Evolutionary conservation across 2,113 vertebrate genomes (phyloP), one percentile per base, ranked within the genome.

Genomic region (Acanthisitta chloris): DNA sequence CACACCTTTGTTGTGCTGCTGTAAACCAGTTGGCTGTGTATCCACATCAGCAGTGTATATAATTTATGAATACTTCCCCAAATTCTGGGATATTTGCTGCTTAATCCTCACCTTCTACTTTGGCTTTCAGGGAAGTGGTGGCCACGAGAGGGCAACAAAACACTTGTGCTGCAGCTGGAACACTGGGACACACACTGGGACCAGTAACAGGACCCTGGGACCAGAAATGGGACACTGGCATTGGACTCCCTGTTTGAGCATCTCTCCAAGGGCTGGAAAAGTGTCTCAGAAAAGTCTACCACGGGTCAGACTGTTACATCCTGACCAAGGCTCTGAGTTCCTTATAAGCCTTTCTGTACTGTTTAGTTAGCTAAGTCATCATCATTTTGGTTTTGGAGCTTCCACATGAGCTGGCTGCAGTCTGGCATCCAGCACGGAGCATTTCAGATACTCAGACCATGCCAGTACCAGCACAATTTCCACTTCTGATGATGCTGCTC

Each of bases 81-180:
- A 25, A 59, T 10, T n/a, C 16, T 40, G 25, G 7, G 21, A 17
- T 48, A 49, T 65, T 85, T 77, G 31, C 33, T 9, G 55, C 11
- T 21, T n/a, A 36, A 61, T 28, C 6, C 3, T 7, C 46, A 8
- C 7, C 4, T 64, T 3, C 25, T 21, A 28, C 9, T 40, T 28
- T 15, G n/a, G 64, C 33, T 49, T 34, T 80, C 18, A 4, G 6
- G 14, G 8, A 6, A 17, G 19, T 23, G 24, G 33, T 43, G 33
- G 82, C 88, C 96, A 86, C 79, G 61, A 95, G 94, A 94, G 93
- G 92, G 96, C 94, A 93, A 88, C 55, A 64, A 24, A 70, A n/a
- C 20, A 11, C 42, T 42, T 13, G 34, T 2, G 43, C 54, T 29
- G 62, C 42, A 26, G 64, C 52, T 23, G 43, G 10, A 7, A n/a